Conservation (phyloP, 2,113 vertebrate species). For the Echinops telfairi region DNA sequence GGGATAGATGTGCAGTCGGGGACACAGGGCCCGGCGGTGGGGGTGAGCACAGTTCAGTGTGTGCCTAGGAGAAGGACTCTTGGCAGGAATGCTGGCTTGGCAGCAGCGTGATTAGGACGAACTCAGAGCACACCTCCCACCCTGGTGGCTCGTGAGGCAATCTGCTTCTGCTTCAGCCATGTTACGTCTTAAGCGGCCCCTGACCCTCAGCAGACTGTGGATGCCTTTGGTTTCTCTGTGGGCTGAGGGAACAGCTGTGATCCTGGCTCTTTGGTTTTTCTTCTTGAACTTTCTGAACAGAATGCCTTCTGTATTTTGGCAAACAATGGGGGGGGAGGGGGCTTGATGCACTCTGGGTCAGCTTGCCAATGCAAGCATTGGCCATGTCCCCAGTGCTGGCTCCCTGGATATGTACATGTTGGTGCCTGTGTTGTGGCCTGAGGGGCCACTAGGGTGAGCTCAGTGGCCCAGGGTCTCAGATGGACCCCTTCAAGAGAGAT, state of each 20-base stretch:
- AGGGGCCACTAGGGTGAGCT: conserved; percentile 32
- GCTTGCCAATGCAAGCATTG: conserved; percentile 84
- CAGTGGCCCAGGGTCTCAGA: neutral
- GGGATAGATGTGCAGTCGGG: neutral
- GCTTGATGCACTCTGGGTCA: conserved; percentile 86
- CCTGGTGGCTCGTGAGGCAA: neutral
- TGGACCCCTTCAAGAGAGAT: conserved; percentile 10
- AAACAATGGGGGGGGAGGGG: conserved; percentile 90
- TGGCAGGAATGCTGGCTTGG: neutral
- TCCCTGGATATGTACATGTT: conserved; percentile 46
- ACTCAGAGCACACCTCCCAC: neutral
- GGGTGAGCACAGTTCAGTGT: neutral
- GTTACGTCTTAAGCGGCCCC: neutral
- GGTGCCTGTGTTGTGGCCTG: neutral
- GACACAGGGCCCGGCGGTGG: too few species aligned
- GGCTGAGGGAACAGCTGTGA: conserved; percentile 76
- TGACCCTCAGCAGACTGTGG: conserved; percentile 26
- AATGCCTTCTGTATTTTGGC: conserved; percentile 91
- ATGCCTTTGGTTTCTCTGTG: conserved; percentile 68
- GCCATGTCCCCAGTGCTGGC: conserved; percentile 76
- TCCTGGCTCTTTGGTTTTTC: conserved; percentile 85
- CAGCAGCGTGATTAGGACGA: neutral
- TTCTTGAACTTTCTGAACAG: conserved; percentile 89
- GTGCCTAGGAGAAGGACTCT: neutral
- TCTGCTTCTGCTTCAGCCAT: neutral